Base-by-base conservation (phyloP, 2,797 vertebrate genomes). In the Erethizon dorsatum region DNA sequence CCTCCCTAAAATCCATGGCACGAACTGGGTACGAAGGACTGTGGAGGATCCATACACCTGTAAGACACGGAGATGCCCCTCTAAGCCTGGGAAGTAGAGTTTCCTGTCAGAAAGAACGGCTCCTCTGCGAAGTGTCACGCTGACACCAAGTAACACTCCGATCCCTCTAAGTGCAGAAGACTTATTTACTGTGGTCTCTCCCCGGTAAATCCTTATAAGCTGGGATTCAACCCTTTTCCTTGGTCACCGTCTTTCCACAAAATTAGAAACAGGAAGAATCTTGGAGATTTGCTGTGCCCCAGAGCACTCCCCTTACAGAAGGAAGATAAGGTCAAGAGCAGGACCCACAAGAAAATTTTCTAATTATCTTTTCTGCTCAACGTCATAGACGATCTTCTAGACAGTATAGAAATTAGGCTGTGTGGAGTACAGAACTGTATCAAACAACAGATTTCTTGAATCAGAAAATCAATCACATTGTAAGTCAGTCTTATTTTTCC, bases 391-490 rank as follows among this genome's bases (percentile, higher is more conserved):
- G 83, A 5, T 0, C 3, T 17, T 80, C 2, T 45, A 69, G 54
- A 18, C 22, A 63, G n/a, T 52, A 57, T 31, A 85, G 61, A 14
- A 47, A 90, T 83, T 86, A 1, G 2, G 1, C 56, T 47, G 61
- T 4, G 22, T 63, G 1, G 26, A 78, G 84, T 24, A 83, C 1
- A 85, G 71, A 24, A 41, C 37, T 47, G 63, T 41, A 63, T 57
- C 13, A 56, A 91, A 77, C 59, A 22, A 17, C 2, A 88, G 1
- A 86, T 83, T 83, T 24, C 2, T 57, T 37, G 31, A 56, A 54
- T 83, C 80, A 56, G 78, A 69, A 90, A 83, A 52, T 28, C 26
- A 97, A 56, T 37, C 41, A 28, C 18, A 33, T 67, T 80, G 17
- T 20, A 77, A 92, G 77, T 9, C 17, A 28, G 47, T 75, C 28